Base-by-base conservation (phyloP, 2,888 invertebrate species). In the Dyspetes luteomarginatus region DNA sequence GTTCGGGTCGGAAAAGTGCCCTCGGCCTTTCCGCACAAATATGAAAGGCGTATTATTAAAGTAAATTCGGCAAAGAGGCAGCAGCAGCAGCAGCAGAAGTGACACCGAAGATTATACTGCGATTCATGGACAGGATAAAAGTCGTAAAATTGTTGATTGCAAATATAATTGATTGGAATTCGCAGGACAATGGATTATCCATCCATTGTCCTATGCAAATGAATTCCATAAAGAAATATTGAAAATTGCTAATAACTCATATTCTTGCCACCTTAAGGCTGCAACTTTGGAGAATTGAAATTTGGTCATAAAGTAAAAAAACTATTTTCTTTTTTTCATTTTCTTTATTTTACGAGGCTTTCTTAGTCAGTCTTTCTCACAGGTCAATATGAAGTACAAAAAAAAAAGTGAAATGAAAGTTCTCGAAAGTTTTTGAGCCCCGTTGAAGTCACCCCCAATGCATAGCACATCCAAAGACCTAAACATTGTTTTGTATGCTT, bases 31-130 rank as follows among this genome's bases (percentile, higher is more conserved):
- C 75, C 67, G 41, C 45, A 36, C 62, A 45, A 17, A 48, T 81
- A 58, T 17, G 36, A 75, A 74, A 55, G 64, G 81, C 58, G 36
- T 75, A 79, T 81, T 79, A 81, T 78, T 69, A 78, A 62, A 71
- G 79, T 74, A 45, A 69, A 68, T 81, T 78, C 50, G 56, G 24
- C 30, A 30, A 50, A 28, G 52, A 60, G 24, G 67, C 52, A 58
- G 52, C 36, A 3, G 28, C 22, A 17, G 1, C 24, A 52, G 52
- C 52, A 5, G 17, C 12, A 52, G 7, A 24, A 52, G 9, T 69
- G 30, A 45, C 56, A 41, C 41, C 28, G 48, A 28, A 50, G n/a
- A n/a, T 45, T 43, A 22, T 5, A 15, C 4, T 15, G 24, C 7
- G 62, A 17, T 26, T 64, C 3, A 24, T 45, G 15, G 26, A n/a